Percentiles rank a stretch among this genome's conserved stretches.
These are phyloP conservation scores for Sebastes cheni DNA, from an alignment of 2,797 vertebrate species.

Conservation along the genomic window DNA sequence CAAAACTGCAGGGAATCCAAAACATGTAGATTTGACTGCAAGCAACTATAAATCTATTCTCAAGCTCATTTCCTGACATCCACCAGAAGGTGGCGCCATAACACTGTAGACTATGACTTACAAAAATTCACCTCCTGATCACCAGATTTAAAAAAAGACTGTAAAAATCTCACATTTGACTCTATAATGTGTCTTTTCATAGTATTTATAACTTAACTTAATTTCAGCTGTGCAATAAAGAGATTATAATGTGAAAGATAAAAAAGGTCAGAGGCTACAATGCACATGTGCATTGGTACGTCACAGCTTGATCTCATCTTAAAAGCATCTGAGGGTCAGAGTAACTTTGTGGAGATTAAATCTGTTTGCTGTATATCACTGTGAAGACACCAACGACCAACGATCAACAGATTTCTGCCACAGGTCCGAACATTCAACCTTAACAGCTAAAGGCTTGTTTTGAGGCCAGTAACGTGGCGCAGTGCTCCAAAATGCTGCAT, in stretches of 20 bases:
- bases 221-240: not conserved
- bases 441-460: not conserved
- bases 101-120: not conserved
- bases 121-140: not conserved
- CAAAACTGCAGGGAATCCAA: not conserved
- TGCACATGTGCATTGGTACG: not conserved
- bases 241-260: not conserved
- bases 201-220: not conserved
- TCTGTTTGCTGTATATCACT: not conserved
- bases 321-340: not conserved
- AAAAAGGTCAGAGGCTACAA: not conserved
- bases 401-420: not conserved
- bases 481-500: not conserved
- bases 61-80: not conserved
- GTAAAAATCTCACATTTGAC: not conserved
- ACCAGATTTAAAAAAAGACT: not conserved
- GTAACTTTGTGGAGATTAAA: not conserved
- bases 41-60: not conserved
- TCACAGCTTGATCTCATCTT: not conserved
- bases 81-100: conserved; percentile 40
- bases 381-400: not conserved
- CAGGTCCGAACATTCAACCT: not conserved
- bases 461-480: not conserved
- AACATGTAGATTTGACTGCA: not conserved
- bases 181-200: not conserved